phyloP scores from a whole-genome alignment of 2,113 vertebrate species.

The Rattus norvegicus region GRCr8 NC_086027.1:24792001-24792500 shows the following conservation, averaged over 20 bases:
- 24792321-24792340: background rate
- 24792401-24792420: background rate
- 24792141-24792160: background rate
- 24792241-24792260: constrained; percentile 20
- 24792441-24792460: background rate
- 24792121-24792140: too few species aligned
- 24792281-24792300: background rate
- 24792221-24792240: background rate
- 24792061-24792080: background rate
- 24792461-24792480: background rate
- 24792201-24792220: background rate
- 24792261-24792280: background rate
- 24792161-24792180: constrained; percentile 31
- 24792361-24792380: background rate
- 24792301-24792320: background rate
- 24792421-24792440: background rate
- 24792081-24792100: background rate
- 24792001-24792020: too few species aligned
- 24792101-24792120: background rate
- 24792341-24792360: background rate
- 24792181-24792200: background rate
- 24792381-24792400: background rate
- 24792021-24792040: background rate
- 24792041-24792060: too few species aligned
- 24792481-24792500: too few species aligned